Evolutionary conservation across 2,797 vertebrate species (phyloP).

Genomic region (Hemibagrus guttatus): DNA sequence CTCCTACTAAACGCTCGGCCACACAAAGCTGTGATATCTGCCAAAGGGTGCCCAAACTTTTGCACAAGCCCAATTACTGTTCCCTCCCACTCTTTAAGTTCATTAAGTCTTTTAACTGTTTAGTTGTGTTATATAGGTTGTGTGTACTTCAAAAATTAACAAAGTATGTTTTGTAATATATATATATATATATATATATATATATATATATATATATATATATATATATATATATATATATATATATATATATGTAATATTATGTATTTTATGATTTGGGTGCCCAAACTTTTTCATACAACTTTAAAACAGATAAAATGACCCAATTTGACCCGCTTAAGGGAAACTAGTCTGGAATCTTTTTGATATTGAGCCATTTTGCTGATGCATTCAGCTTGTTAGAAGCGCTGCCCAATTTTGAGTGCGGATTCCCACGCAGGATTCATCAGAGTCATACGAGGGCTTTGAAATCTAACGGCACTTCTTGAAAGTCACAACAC

Average conservation of each 20-base stretch:
- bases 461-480: neutral
- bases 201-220: too few relatives aligned
- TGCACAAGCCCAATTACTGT: neutral
- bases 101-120: neutral
- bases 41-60: neutral
- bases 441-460: neutral
- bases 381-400: neutral
- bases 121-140: neutral
- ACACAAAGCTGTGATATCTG: neutral
- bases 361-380: neutral
- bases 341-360: neutral
- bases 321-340: neutral
- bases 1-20: neutral
- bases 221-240: too few relatives aligned
- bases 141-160: neutral
- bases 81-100: neutral
- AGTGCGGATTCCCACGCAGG: neutral
- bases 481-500: constrained; percentile 10
- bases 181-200: too few relatives aligned
- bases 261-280: neutral
- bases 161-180: too few relatives aligned
- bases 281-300: neutral
- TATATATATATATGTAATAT: too few relatives aligned
- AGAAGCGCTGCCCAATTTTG: neutral
- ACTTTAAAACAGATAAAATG: neutral